Evolutionary conservation across 2,113 vertebrate genomes (phyloP), one percentile per base, ranked within the genome.

Genomic region (Nibea albiflora): DNA sequence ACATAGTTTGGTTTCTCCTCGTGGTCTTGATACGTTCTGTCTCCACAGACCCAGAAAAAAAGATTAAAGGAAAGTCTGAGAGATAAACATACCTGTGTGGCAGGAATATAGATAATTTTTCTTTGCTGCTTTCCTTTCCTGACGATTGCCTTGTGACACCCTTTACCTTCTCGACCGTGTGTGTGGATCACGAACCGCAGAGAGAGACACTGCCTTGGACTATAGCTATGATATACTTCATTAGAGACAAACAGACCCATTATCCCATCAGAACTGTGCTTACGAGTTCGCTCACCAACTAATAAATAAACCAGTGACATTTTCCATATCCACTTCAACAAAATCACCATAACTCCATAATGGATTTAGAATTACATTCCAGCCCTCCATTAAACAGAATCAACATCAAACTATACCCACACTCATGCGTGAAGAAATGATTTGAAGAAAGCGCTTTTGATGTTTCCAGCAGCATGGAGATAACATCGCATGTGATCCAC

Each of bases 401-500:
- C 44, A 79, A 26, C 11, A n/a, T 82, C 61, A 83, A 81, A 66
- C 80, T 46, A 14, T 44, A 60, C 79, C 46, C 47, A 56, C 22
- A 3, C n/a, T 76, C 75, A 80, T 46, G 68, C 63, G 78, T 74
- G 72, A 73, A 85, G 35, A 88, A 81, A 61, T 67, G 19, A 56
- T 68, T 76, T 69, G 35, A 84, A 63, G 49, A 63, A 61, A 73
- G 49, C 2, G 54, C 65, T 85, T 86, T 84, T 85, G 82, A 90
- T 78, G 73, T 82, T 76, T 88, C 49, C 52, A 56, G 73, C 56
- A 76, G 67, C 8, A 19, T 24, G 28, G 66, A 76, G 86, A 91
- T 89, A 90, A 76, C 65, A 88, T 86, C 85, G 15, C 69, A 87
- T 42, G 52, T 42, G 87, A 91, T 87, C 80, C 69, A 64, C 54